Base-by-base conservation (phyloP, 2,113 vertebrate genomes). In the Paradoxurus hermaphroditus region DNA sequence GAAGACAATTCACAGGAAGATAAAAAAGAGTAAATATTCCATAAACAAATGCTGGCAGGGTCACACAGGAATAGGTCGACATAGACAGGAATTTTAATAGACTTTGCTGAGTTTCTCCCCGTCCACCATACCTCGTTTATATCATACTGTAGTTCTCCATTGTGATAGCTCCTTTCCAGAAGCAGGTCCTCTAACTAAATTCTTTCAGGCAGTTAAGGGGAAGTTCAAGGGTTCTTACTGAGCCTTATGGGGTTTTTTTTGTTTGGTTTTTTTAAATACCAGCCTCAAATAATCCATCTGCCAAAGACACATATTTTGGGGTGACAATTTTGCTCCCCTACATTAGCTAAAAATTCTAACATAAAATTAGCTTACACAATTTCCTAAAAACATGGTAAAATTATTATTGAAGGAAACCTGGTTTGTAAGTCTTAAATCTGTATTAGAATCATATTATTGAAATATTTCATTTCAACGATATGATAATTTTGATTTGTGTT, bases 401-500 rank as follows among this genome's bases (percentile, higher is more conserved):
- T 87, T 91, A 16, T 7, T 90, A 68, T 93, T 53, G 75, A 77
- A 65, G 78, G 68, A 84, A 88, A 63, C 14, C 25, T 96, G 18
- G 23, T 25, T n/a, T 92, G 79, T 89, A 15, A 19, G 79, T 79
- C 68, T 72, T 75, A 19, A 91, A 53, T 91, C 56, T 62, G 23
- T 65, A 44, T 78, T 83, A 67, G n/a, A 82, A 65, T 93, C 29
- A 72, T 44, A 34, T 85, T 70, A 67, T 65, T 92, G 23, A 95
- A 88, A 65, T 78, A 77, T 77, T 94, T 82, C n/a, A 86, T 51
- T 70, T 90, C 34, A 67, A 68, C 59, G 70, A 21, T n/a, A n/a
- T n/a, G n/a, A 77, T 44, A 25, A 59, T 90, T 90, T 90, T 97
- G 73, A n/a, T 90, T 82, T 65, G 49, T 41, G n/a, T 85, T 91